Evolutionary conservation across 2,888 invertebrate species (phyloP).

Genomic region (Spilosoma lubricipeda): DNA sequence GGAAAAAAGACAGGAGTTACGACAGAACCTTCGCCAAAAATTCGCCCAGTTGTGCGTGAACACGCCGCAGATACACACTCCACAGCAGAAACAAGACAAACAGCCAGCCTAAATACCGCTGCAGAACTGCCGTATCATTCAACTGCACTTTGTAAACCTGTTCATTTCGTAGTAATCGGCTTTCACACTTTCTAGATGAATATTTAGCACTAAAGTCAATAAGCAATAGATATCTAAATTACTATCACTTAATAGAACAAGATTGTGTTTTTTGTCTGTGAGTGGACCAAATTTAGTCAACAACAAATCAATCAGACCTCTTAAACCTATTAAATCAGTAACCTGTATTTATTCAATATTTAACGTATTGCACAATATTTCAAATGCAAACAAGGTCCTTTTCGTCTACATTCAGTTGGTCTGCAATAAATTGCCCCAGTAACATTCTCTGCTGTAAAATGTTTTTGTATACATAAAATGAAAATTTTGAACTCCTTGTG

Average conservation of each 20-base stretch:
- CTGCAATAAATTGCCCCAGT: background rate
- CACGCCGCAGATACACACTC: constrained; percentile 69
- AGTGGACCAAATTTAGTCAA: background rate
- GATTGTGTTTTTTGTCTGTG: background rate
- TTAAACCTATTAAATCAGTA: constrained; percentile 2
- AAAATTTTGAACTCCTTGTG: constrained; percentile 30
- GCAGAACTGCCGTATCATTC: constrained; percentile 46
- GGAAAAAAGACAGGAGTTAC: constrained; percentile 92
- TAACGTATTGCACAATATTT: background rate
- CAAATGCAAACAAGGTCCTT: background rate
- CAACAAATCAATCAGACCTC: background rate
- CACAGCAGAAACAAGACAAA: constrained; percentile 58
- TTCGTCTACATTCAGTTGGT: background rate
- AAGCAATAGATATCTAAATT: constrained; percentile 27
- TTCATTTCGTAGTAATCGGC: constrained; percentile 38
- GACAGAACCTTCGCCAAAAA: constrained; percentile 92
- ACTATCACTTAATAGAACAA: background rate
- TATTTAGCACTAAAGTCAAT: constrained; percentile 29
- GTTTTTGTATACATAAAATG: constrained; percentile 31
- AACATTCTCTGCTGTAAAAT: constrained; percentile 16
- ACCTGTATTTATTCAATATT: background rate
- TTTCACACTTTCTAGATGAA: constrained; percentile 39
- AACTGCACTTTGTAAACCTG: constrained; percentile 58
- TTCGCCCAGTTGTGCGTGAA: constrained; percentile 92
- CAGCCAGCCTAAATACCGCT: constrained; percentile 59